phyloP scores from a whole-genome alignment of 1,140 invertebrate genomes.

The Lucilia cuprina region DNA sequence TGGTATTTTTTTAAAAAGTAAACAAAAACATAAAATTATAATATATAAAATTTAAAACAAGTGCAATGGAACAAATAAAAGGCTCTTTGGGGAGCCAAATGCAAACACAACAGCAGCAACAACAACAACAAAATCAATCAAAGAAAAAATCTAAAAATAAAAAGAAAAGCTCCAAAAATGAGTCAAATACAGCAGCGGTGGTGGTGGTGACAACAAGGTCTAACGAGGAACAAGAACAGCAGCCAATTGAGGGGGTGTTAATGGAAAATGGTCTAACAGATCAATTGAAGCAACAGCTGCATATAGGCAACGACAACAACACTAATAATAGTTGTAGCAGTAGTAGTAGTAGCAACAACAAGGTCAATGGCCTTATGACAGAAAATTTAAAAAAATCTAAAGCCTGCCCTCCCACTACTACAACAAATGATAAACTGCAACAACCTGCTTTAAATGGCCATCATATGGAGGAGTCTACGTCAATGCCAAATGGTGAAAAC shows the following conservation, averaged over 20 bases:
- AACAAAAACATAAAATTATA: background rate
- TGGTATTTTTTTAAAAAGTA: background rate
- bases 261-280: slow-evolving; percentile 19
- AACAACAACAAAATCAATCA: slow-evolving; percentile 29
- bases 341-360: background rate
- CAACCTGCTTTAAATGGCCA: slow-evolving; percentile 26
- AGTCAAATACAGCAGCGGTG: background rate
- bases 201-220: background rate
- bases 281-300: slow-evolving; percentile 31
- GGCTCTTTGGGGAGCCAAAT: slow-evolving; percentile 1
- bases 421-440: background rate
- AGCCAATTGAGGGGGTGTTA: background rate
- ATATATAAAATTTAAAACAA: background rate
- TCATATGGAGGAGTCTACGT: background rate
- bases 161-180: slow-evolving; percentile 33
- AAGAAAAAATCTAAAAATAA: slow-evolving; percentile 37
- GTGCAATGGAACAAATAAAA: slow-evolving; percentile 1
- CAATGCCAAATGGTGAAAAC: background rate
- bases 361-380: slow-evolving; percentile 26
- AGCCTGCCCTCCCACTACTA: background rate
- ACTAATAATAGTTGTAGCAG: background rate
- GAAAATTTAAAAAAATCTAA: background rate
- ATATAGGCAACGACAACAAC: slow-evolving; percentile 18
- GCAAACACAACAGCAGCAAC: background rate
- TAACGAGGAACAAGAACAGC: slow-evolving; percentile 1